These are phyloP conservation scores for Dasyornis broadbenti DNA, from an alignment of 2,113 vertebrate species.

Conservation along the genomic window DNA sequence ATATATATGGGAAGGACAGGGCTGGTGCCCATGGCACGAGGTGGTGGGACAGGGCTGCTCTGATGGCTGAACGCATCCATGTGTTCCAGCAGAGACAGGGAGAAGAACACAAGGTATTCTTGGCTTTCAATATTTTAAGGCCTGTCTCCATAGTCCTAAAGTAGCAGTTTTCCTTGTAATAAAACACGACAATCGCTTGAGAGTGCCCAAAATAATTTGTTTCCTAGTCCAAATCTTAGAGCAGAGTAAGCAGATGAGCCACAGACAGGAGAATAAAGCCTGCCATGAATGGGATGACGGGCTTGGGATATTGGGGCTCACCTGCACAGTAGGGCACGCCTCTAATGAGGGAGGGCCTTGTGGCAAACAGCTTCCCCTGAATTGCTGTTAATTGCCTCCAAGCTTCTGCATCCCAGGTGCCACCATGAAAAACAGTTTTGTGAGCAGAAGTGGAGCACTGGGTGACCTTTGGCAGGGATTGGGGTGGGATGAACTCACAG, in stretches of 20 bases:
- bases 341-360: not conserved
- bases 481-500: not conserved
- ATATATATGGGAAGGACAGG: accelerated
- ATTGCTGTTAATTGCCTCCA: not conserved
- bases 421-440: not conserved
- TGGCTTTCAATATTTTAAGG: not conserved
- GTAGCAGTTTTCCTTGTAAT: not conserved
- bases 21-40: too few species aligned
- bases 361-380: not conserved
- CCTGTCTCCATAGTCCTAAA: not conserved
- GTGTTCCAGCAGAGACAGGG: not conserved
- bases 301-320: too few species aligned
- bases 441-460: not conserved
- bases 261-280: not conserved
- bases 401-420: not conserved
- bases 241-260: not conserved
- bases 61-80: not conserved
- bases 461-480: not conserved
- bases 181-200: not conserved
- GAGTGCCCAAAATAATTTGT: not conserved
- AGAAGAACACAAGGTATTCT: not conserved
- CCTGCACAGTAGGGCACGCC: too few species aligned
- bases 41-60: not conserved
- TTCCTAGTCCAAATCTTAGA: not conserved
- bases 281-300: accelerated